Evolutionary conservation across 2,888 invertebrate species (phyloP), one percentile per base, ranked within the genome.

Genomic region (Parnassius mnemosyne): DNA sequence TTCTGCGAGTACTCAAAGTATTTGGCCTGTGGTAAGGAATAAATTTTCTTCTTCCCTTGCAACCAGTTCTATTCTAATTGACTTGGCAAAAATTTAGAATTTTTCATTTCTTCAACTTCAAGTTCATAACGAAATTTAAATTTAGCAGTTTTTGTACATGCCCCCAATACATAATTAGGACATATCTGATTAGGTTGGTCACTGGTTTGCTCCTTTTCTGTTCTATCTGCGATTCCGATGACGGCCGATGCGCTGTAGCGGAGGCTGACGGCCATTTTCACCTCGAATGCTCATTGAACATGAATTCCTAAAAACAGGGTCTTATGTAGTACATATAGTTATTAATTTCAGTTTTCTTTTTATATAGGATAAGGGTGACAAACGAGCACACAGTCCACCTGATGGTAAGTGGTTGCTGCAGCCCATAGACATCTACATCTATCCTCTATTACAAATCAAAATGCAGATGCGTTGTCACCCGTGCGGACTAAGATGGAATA

Each of bases 61-160:
- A 90, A 5, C 83, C 84, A 10, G 78, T 71, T 54, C 79, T 76
- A 63, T 90, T 90, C 71, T 90, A 90, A 66, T 74, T 83, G 62
- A 89, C 84, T 70, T 87, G 87, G 59, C 90, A 89, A 64, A 90
- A 89, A 58, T 79, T 80, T 3, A 90, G 66, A 11, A 82, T 83
- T 1, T 72, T 81, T 83, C 85, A 89, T 86, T 42, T 76, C 79
- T 7, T 84, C 80, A 10, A 80, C 71, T n/a, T 84, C 80, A 16
- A 86, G 69, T 42, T 83, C 82, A 60, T 89, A 87, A 0, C 80
- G 72, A 66, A 77, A 86, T 68, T 63, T 85, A 67, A 90, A 90
- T 56, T 79, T 79, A 0, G 75, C 50, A 10, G 16, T 77, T 71
- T 85, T 86, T 1, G 69, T 70, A 59, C 89, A 90, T 9, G 78